Percentiles rank a stretch among this genome's conserved stretches.
Evolutionary conservation across 2,797 vertebrate genomes (phyloP).

Genomic region (Hippocampus kuda): DNA sequence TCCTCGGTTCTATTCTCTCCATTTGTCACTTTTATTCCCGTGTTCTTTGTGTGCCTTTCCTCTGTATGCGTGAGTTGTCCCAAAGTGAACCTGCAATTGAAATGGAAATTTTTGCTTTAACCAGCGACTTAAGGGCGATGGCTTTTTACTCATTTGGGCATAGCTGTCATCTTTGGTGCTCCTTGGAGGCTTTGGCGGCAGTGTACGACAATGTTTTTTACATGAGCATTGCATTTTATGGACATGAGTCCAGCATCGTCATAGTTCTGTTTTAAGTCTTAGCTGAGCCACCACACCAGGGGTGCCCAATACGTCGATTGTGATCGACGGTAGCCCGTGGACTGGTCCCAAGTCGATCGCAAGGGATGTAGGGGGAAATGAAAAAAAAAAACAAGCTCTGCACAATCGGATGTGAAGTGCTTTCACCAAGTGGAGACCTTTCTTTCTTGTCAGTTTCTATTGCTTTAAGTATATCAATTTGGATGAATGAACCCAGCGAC

Average conservation of each 20-base stretch:
- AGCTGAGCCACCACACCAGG: background rate
- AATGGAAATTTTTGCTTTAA: constrained; percentile 55
- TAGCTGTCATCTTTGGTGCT: constrained; percentile 46
- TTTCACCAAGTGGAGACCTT: background rate
- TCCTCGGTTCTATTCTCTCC: constrained; percentile 50
- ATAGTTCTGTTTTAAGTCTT: background rate
- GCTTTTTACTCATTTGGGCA: constrained; percentile 44
- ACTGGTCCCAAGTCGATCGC: no score
- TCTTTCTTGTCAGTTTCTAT: background rate
- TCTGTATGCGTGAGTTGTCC: constrained; percentile 60
- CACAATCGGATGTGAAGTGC: background rate
- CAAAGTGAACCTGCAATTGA: constrained; percentile 54
- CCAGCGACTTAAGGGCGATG: constrained; percentile 46
- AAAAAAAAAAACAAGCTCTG: background rate
- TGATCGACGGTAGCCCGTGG: no score
- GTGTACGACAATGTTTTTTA: constrained; percentile 31
- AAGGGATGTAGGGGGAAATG: no score
- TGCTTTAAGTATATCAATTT: background rate
- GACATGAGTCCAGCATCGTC: background rate
- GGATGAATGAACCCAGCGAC: no score
- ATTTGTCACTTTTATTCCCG: constrained; percentile 67
- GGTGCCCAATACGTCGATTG: no score
- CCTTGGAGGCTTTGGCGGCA: constrained; percentile 44
- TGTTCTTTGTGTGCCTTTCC: constrained; percentile 56
- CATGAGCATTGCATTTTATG: constrained; percentile 37